A percentile compares a stretch with the other conserved stretches of the same genome.
phyloP scores from a whole-genome alignment of 2,888 invertebrate species.

The Trichacis sp. region DNA sequence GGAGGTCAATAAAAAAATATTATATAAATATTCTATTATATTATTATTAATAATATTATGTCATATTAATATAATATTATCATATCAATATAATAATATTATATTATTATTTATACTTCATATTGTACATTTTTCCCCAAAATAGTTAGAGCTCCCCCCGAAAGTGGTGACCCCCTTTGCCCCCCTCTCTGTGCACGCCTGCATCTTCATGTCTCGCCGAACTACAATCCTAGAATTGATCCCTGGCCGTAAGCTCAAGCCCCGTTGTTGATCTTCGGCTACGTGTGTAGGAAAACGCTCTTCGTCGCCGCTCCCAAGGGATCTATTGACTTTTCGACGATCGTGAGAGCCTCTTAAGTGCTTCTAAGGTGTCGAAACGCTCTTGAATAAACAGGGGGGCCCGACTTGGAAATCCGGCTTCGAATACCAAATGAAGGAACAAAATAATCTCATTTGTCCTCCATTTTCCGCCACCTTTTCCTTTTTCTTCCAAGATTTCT shows the following conservation, averaged over 20 bases:
- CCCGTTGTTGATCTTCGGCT: slow-evolving; percentile 49
- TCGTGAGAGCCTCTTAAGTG: slow-evolving; percentile 58
- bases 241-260: slow-evolving; percentile 36
- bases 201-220: too few relatives aligned
- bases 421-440: slow-evolving; percentile 53
- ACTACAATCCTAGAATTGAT: too few relatives aligned
- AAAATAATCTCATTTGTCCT: neutral
- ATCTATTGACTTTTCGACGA: slow-evolving; percentile 55
- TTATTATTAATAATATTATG: too few relatives aligned
- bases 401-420: slow-evolving; percentile 50
- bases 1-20: too few relatives aligned
- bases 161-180: too few relatives aligned
- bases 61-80: too few relatives aligned
- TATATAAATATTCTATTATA: too few relatives aligned
- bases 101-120: too few relatives aligned
- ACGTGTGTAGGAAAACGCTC: slow-evolving; percentile 49
- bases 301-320: slow-evolving; percentile 48
- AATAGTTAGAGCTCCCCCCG: too few relatives aligned
- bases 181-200: too few relatives aligned
- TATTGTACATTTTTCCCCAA: too few relatives aligned
- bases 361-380: slow-evolving; percentile 60
- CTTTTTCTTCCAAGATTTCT: slow-evolving; percentile 37
- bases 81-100: too few relatives aligned
- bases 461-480: slow-evolving; percentile 16
- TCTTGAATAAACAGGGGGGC: slow-evolving; percentile 59